Evolutionary conservation across 2,113 vertebrate genomes (phyloP), one percentile per base, ranked within the genome.

Genomic region (Lycocorax pyrrhopterus): DNA sequence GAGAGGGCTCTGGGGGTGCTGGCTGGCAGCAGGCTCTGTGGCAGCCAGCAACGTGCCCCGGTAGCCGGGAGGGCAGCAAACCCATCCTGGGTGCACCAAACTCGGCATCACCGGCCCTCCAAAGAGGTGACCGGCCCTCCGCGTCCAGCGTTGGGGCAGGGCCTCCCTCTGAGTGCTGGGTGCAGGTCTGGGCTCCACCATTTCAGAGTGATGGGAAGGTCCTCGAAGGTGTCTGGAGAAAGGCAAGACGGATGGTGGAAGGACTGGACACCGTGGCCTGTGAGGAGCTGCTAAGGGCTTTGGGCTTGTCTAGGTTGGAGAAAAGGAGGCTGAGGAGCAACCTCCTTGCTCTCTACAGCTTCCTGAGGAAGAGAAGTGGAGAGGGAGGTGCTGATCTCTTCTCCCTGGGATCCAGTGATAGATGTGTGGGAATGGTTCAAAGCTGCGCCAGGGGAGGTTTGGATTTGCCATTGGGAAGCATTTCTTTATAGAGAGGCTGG

Each of bases 91-190:
- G 19, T 10, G 49, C 59, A 74, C 16, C 44, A 60, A 35, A 62
- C 47, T 27, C 23, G 6, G 37, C 58, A 23, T 18, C 21, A 13
- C 4, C 3, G 1, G 27, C n/a, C 7, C 4, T 29, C 39, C 44
- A 23, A 30, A 41, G 64, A 62, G 27, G 14, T 6, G 25, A 32
- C 41, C 1, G 5, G 64, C n/a, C 52, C 16, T 6, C 55, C 1
- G 0, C 7, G 39, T 12, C 33, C 62, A 27, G 32, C 1, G 0
- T 6, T 35, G 35, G 63, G 53, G 44, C 46, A 52, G 37, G 14
- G 63, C 21, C 26, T 58, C 21, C 33, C 35, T 25, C 27, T 1
- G 3, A 16, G 2, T 10, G 19, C 30, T 49, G 52, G 8, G 5
- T 9, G 84, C 44, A 37, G 23, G 12, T 52, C 63, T 59, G 73